Percentiles rank a stretch among this genome's conserved stretches.
Conservation (phyloP, 2,113 vertebrate genomes). For the Damaliscus lunatus region DNA sequence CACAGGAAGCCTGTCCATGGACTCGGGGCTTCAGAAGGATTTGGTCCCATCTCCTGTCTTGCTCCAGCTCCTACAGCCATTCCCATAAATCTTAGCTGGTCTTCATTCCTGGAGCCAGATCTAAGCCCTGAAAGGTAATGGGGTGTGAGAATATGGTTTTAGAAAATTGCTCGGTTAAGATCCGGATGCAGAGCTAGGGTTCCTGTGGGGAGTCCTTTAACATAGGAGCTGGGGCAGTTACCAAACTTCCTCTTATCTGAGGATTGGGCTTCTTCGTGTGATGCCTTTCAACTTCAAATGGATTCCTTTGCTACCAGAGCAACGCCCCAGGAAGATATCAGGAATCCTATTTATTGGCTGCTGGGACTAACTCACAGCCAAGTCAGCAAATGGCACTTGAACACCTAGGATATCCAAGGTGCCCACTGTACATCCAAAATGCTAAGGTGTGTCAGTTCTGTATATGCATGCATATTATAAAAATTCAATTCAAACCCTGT, state of each 20-base stretch:
- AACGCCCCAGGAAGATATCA: not conserved
- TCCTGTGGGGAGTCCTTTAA: constrained; percentile 8
- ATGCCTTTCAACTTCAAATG: not conserved
- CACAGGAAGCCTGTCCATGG: not conserved
- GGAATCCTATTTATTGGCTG: not conserved
- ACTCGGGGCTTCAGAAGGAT: not conserved
- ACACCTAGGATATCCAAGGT: too few species aligned
- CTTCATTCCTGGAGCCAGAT: not conserved
- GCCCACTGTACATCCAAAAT: too few species aligned
- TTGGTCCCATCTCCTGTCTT: not conserved
- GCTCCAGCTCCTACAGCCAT: not conserved
- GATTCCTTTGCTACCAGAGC: not conserved
- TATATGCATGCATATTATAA: too few species aligned
- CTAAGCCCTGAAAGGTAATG: constrained; percentile 45
- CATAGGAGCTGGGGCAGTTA: not conserved
- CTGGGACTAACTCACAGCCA: not conserved
- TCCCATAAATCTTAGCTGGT: constrained; percentile 42
- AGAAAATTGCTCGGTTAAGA: constrained; percentile 6
- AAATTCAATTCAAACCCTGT: not conserved
- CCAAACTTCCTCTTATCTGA: constrained; percentile 47
- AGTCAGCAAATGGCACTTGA: not conserved
- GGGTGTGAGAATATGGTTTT: constrained; percentile 58
- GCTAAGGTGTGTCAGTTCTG: accelerated
- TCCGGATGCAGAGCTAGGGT: constrained; percentile 8
- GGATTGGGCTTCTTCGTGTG: not conserved